Conservation (phyloP, 2,113 vertebrate genomes). For the Salvator merianae region DNA sequence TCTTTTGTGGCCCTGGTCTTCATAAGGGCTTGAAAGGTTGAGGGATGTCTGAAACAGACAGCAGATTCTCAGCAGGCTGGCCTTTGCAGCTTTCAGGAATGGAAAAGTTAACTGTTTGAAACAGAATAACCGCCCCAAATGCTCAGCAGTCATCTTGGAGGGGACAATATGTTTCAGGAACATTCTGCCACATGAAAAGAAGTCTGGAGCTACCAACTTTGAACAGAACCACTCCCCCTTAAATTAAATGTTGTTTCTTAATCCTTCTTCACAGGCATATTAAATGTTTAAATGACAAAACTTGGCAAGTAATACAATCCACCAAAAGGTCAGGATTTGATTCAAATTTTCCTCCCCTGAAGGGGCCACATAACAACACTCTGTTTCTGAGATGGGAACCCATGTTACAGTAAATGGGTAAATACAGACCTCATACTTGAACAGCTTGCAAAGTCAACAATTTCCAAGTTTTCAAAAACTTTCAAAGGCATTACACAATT, state of each 20-base stretch:
- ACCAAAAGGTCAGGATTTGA: constrained; percentile 11
- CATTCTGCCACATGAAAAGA: not conserved
- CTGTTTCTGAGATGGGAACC: not conserved
- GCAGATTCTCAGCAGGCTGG: constrained; percentile 14
- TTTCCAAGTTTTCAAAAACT: not conserved
- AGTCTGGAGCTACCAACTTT: constrained; percentile 26
- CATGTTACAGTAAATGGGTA: not conserved
- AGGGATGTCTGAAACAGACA: constrained; percentile 20
- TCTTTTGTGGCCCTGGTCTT: constrained; percentile 19
- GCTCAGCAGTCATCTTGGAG: constrained; percentile 22
- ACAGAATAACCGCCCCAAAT: constrained; percentile 3
- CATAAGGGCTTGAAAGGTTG: constrained; percentile 31
- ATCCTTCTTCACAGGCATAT: constrained; percentile 17
- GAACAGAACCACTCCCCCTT: not conserved
- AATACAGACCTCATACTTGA: not conserved
- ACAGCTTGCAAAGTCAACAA: not conserved
- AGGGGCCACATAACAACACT: not conserved
- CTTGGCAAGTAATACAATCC: constrained; percentile 1
- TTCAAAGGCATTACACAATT: not conserved
- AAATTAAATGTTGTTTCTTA: constrained; percentile 12
- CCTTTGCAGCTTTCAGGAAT: constrained; percentile 17
- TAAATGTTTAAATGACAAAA: constrained; percentile 21
- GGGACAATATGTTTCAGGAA: not conserved
- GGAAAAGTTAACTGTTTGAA: constrained; percentile 39
- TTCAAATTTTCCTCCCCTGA: not conserved